Evolutionary conservation across 2,797 vertebrate species (phyloP).

Genomic region (Masticophis lateralis): DNA sequence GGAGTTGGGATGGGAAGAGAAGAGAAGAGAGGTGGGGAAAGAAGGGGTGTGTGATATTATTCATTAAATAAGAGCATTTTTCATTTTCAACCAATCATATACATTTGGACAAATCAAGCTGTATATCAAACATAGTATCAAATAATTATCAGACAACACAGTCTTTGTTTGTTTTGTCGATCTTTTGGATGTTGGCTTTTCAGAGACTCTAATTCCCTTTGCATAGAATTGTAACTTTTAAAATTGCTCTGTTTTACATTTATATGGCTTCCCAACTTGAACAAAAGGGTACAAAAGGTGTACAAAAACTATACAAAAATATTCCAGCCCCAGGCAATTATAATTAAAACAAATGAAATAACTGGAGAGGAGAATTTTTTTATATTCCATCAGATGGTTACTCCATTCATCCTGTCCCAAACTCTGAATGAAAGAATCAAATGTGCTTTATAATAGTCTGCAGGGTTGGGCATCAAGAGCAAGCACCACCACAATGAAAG

Average conservation of each 20-base stretch:
- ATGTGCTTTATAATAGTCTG: background rate
- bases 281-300: background rate
- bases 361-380: background rate
- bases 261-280: background rate
- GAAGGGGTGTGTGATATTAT: background rate
- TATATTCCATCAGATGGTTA: background rate
- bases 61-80: background rate
- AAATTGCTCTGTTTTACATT: background rate
- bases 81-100: slow-evolving; percentile 1
- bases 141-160: background rate
- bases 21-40: slow-evolving; percentile 12
- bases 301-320: background rate
- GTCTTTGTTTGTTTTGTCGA: background rate
- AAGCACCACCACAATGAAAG: background rate
- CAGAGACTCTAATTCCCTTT: background rate
- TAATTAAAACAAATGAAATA: background rate
- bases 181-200: background rate
- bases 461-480: background rate
- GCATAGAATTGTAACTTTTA: background rate
- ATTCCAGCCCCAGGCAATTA: background rate
- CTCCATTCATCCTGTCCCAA: background rate
- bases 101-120: background rate
- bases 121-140: background rate
- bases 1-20: background rate
- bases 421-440: background rate